Evolutionary conservation across 2,797 vertebrate genomes (phyloP).

Genomic region (Neomorphus geoffroyi): DNA sequence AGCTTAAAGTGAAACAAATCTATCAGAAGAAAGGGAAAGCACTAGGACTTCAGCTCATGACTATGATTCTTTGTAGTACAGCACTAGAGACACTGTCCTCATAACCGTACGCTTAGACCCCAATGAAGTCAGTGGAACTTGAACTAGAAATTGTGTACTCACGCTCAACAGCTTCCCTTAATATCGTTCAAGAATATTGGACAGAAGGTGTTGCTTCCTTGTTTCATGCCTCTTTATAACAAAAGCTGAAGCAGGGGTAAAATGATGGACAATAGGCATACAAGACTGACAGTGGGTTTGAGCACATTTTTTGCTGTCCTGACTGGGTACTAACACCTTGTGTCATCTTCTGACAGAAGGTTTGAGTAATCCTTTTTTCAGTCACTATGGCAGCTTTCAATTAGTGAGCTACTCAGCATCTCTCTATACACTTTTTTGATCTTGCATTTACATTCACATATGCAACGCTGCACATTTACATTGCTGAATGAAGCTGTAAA

Average conservation of each 20-base stretch:
- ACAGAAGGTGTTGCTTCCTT: neutral
- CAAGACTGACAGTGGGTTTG: neutral
- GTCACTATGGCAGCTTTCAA: neutral
- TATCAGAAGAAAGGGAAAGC: neutral
- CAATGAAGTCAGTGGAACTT: neutral
- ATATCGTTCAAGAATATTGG: neutral
- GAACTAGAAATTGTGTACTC: neutral
- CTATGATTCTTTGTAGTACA: neutral
- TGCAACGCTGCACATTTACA: neutral
- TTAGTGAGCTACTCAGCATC: neutral
- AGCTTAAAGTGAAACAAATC: neutral
- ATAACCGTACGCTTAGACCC: fast-evolving
- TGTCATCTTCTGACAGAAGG: neutral
- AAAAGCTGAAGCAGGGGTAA: neutral
- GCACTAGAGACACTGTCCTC: neutral
- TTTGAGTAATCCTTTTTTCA: neutral
- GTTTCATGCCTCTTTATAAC: neutral
- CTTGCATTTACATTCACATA: neutral
- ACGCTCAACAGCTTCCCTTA: neutral
- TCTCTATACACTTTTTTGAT: neutral
- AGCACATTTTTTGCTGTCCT: neutral
- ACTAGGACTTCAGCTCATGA: neutral
- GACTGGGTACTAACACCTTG: neutral
- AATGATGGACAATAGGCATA: neutral
- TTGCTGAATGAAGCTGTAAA: neutral